These are phyloP conservation scores for Psix sp. DNA, from an alignment of 1,140 invertebrate species.

Conservation along the genomic window DNA sequence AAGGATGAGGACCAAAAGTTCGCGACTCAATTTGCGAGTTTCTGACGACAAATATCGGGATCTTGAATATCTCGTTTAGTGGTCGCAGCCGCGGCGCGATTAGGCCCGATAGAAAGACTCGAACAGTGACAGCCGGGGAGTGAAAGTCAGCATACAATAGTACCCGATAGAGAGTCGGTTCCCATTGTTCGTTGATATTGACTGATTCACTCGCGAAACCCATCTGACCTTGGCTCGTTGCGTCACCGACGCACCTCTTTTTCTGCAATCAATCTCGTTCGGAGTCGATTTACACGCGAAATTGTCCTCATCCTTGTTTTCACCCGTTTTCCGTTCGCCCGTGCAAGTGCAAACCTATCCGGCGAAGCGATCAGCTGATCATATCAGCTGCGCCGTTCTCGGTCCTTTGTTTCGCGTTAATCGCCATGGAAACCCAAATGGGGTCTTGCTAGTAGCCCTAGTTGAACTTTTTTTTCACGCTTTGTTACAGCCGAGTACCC, in stretches of 20 bases:
- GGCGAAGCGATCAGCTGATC: constrained; percentile 34
- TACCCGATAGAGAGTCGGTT: not conserved
- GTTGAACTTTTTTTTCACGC: constrained; percentile 22
- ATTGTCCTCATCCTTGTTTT: no score
- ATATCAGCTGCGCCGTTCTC: constrained; percentile 23
- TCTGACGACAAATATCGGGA: no score
- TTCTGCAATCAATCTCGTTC: no score
- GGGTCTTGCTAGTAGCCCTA: not conserved
- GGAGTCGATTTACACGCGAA: no score
- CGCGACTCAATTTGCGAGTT: no score
- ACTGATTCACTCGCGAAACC: constrained; percentile 7
- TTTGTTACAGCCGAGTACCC: constrained; percentile 64
- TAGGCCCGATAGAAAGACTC: no score
- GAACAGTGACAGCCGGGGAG: no score
- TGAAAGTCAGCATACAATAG: no score
- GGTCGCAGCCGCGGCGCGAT: no score
- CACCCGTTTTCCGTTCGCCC: not conserved
- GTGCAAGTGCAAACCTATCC: not conserved
- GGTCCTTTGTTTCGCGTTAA: constrained; percentile 37
- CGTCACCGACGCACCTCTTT: not conserved
- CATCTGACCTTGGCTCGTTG: constrained; percentile 13
- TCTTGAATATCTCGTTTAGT: no score
- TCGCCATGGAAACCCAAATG: constrained; percentile 17
- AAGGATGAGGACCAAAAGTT: no score
- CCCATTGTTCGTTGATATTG: no score